A percentile compares a stretch with the other conserved stretches of the same genome.
Evolutionary conservation across 2,888 invertebrate species (phyloP).

Genomic region (Cephus rjabovi): DNA sequence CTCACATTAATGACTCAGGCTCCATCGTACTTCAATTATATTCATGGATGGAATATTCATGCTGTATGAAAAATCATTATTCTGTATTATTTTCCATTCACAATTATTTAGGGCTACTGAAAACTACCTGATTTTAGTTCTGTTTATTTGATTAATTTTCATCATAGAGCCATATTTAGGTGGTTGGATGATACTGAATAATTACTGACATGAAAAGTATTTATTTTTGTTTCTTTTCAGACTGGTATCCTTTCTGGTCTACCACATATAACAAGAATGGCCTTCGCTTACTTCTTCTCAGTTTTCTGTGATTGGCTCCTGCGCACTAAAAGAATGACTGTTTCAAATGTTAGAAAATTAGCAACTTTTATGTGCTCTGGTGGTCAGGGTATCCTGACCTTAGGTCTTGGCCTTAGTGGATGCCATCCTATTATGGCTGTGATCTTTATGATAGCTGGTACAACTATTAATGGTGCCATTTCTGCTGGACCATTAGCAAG

Average conservation of each 20-base stretch:
- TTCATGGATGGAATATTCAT: constrained; percentile 77
- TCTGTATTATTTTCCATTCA: neutral
- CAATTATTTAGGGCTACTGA: no score
- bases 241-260: constrained; percentile 75
- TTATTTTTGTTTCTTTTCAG: constrained; percentile 55
- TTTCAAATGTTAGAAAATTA: constrained; percentile 75
- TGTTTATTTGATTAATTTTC: no score
- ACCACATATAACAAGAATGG: constrained; percentile 73
- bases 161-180: no score
- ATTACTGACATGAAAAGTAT: neutral
- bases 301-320: constrained; percentile 72
- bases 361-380: constrained; percentile 73
- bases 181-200: no score
- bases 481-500: constrained; percentile 76
- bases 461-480: constrained; percentile 75
- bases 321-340: constrained; percentile 69
- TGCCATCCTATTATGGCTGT: constrained; percentile 73
- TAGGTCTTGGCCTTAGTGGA: constrained; percentile 74
- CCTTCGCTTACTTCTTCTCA: constrained; percentile 72
- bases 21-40: constrained; percentile 77
- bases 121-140: no score
- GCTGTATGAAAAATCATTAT: constrained; percentile 67
- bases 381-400: constrained; percentile 72
- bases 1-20: constrained; percentile 78
- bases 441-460: constrained; percentile 73